These are phyloP conservation scores for Polypedilum vanderplanki DNA, from an alignment of 1,140 invertebrate species.

Conservation along the genomic window DNA sequence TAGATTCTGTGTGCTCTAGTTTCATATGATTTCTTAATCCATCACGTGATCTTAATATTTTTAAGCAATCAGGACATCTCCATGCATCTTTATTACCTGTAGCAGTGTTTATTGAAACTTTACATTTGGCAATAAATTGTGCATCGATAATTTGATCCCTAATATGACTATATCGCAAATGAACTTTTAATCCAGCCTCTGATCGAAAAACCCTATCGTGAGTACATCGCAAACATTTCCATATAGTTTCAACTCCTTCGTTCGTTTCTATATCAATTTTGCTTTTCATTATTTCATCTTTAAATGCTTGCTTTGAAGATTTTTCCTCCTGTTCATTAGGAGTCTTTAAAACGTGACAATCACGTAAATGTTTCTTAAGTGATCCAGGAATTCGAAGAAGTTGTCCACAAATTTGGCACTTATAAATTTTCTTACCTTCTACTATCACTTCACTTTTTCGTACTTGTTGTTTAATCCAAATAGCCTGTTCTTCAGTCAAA, in stretches of 20 bases:
- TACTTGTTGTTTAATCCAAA: neutral
- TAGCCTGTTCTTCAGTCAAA: neutral
- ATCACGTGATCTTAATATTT: neutral
- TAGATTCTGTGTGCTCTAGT: neutral
- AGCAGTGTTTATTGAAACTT: neutral
- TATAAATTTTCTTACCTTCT: neutral
- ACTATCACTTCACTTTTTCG: neutral
- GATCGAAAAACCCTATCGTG: neutral
- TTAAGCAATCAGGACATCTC: neutral
- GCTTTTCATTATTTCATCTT: neutral
- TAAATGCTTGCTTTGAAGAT: neutral
- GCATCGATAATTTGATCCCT: neutral
- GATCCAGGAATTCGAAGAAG: neutral
- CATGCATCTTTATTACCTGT: neutral
- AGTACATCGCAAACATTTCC: neutral
- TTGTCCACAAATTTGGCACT: neutral
- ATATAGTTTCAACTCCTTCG: neutral
- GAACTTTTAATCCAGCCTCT: neutral
- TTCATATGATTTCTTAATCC: neutral
- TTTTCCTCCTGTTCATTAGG: neutral
- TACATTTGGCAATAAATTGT: neutral
- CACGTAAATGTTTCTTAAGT: neutral
- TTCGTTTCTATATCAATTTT: neutral
- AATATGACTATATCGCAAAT: slow-evolving; percentile 1
- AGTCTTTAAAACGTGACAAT: neutral